phyloP scores from a whole-genome alignment of 2,888 invertebrate species.

The Drosophila macrospina region DNA sequence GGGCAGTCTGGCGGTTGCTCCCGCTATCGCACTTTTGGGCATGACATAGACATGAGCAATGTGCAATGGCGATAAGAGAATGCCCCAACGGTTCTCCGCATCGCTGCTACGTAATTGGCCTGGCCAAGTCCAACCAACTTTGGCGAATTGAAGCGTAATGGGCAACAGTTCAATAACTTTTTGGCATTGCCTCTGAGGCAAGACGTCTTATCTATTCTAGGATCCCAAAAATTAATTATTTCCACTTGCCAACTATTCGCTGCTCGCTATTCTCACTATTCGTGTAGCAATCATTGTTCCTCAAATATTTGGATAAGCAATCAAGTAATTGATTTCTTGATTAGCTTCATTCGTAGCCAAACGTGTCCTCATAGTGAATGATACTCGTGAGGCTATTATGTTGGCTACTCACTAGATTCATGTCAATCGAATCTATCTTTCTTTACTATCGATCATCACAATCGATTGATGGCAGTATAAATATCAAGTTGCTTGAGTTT shows the following conservation, averaged over 20 bases:
- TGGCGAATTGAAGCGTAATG: slow-evolving; percentile 81
- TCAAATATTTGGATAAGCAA: not conserved
- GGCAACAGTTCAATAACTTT: slow-evolving; percentile 83
- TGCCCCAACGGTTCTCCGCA: slow-evolving; percentile 8
- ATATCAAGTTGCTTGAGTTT: too few species aligned
- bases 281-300: slow-evolving; percentile 1
- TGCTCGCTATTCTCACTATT: slow-evolving; percentile 1
- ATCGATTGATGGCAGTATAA: too few species aligned
- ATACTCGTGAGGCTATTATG: too few species aligned
- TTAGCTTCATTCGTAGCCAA: slow-evolving; percentile 6
- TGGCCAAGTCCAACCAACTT: slow-evolving; percentile 58
- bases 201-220: slow-evolving; percentile 33
- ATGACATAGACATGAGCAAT: slow-evolving; percentile 74
- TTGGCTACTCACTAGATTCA: too few species aligned
- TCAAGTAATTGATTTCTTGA: slow-evolving; percentile 12
- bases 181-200: slow-evolving; percentile 67
- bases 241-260: slow-evolving; percentile 26
- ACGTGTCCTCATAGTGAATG: not conserved
- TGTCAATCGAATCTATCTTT: too few species aligned
- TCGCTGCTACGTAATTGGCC: slow-evolving; percentile 48
- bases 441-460: too few species aligned
- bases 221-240: slow-evolving; percentile 49
- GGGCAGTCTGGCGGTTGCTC: slow-evolving; percentile 40
- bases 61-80: slow-evolving; percentile 74
- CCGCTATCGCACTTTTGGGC: slow-evolving; percentile 66